Evolutionary conservation across 2,797 vertebrate species (phyloP).

Genomic region (Otolemur crassicaudatus): DNA sequence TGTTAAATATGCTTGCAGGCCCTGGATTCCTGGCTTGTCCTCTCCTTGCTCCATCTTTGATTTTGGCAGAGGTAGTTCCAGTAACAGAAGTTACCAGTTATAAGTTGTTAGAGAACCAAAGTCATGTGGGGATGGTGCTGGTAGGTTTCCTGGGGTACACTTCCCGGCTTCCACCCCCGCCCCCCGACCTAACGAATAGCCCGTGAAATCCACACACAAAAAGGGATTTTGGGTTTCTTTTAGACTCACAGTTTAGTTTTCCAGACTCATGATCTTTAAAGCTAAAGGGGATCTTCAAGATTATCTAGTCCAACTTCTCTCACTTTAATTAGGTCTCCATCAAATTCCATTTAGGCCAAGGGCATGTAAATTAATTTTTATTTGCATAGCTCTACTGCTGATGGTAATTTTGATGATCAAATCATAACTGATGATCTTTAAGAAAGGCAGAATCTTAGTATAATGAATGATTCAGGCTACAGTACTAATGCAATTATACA

Average conservation of each 20-base stretch:
- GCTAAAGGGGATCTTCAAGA: background rate
- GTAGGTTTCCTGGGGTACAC: no score
- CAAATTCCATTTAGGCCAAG: slow-evolving; percentile 27
- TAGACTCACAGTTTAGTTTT: background rate
- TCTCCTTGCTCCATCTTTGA: background rate
- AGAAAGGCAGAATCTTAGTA: slow-evolving; percentile 38
- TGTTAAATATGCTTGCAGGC: background rate
- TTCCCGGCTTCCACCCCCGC: background rate
- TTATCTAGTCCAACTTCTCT: background rate
- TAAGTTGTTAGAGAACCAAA: background rate
- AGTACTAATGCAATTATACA: background rate
- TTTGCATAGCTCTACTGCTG: background rate
- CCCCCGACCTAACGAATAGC: background rate
- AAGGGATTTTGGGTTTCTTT: background rate
- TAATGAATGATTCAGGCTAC: background rate
- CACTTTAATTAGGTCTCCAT: slow-evolving; percentile 46
- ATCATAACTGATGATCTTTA: background rate
- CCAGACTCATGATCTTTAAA: background rate
- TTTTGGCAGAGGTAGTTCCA: background rate
- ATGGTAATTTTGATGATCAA: slow-evolving; percentile 52
- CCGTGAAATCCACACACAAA: background rate
- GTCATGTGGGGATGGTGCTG: background rate
- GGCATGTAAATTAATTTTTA: background rate
- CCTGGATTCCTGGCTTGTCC: background rate
- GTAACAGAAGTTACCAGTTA: background rate